Evolutionary conservation across 2,888 invertebrate genomes (phyloP).

Genomic region (Physocephala rufipes): DNA sequence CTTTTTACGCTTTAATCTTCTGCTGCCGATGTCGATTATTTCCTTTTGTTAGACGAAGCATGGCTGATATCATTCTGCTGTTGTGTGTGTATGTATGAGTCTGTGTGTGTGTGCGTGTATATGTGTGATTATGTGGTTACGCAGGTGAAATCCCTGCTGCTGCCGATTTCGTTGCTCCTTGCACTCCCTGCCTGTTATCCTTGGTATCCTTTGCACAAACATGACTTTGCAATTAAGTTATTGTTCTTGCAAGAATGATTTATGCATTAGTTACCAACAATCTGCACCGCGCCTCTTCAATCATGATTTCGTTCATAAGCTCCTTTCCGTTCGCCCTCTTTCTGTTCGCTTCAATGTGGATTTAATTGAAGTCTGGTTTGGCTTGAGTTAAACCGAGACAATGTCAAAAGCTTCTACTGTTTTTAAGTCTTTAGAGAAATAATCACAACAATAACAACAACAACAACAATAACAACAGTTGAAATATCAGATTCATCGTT

Average conservation of each 20-base stretch:
- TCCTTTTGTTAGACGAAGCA: background rate
- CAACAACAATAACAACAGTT: no score
- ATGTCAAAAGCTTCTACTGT: conserved; percentile 19
- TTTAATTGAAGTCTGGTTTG: no score
- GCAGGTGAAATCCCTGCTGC: no score
- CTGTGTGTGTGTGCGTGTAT: background rate
- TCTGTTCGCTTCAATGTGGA: background rate
- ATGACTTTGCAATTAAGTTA: conserved; percentile 61
- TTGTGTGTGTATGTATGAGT: background rate
- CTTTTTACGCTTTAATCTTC: background rate
- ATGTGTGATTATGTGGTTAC: no score
- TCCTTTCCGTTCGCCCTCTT: background rate
- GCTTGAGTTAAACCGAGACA: conserved; percentile 12
- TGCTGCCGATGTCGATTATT: background rate
- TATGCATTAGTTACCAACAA: conserved; percentile 25
- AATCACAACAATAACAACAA: no score
- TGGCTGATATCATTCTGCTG: background rate
- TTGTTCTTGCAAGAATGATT: conserved; percentile 45
- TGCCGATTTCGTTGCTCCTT: background rate
- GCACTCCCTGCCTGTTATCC: conserved; percentile 13
- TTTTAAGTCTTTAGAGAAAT: no score
- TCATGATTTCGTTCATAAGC: background rate
- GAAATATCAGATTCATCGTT: no score
- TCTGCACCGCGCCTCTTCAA: background rate
- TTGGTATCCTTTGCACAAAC: conserved; percentile 45